A percentile compares a stretch with the other conserved stretches of the same genome.
Conservation (phyloP, 2,797 vertebrate genomes). For the Rhinophrynus dorsalis region DNA sequence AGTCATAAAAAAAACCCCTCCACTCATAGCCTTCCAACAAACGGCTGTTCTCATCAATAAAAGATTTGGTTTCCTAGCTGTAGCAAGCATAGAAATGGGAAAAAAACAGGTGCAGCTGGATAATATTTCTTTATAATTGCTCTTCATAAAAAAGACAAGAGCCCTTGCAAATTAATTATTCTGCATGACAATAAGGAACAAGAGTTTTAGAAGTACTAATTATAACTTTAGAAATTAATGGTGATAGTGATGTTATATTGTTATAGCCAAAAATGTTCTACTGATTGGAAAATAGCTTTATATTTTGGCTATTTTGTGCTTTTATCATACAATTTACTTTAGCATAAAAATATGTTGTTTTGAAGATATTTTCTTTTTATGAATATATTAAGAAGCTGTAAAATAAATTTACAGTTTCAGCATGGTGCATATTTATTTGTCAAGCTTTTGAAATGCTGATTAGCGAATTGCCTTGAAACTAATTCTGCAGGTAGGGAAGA, state of each 20-base stretch:
- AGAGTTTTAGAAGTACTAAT: slow-evolving; percentile 63
- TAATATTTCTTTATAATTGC: slow-evolving; percentile 72
- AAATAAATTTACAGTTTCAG: too few species aligned
- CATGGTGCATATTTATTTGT: too few species aligned
- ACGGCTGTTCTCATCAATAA: slow-evolving; percentile 66
- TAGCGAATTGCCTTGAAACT: too few species aligned
- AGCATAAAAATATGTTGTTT: neutral
- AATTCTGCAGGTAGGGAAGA: too few species aligned
- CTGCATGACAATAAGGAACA: slow-evolving; percentile 57
- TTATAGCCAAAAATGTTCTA: neutral
- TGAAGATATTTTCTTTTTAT: neutral
- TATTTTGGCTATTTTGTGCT: neutral
- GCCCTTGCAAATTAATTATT: slow-evolving; percentile 65
- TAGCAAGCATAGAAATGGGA: slow-evolving; percentile 53
- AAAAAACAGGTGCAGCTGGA: slow-evolving; percentile 62
- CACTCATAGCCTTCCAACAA: slow-evolving; percentile 53
- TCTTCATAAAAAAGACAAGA: slow-evolving; percentile 55
- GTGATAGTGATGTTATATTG: neutral
- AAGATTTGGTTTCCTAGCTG: slow-evolving; percentile 62
- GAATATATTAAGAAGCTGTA: neutral
- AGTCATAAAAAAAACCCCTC: slow-evolving; percentile 25
- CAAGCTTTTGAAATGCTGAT: too few species aligned
- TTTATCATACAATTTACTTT: neutral
- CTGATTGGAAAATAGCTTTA: neutral
- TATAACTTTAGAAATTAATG: slow-evolving; percentile 49